These are phyloP conservation scores for Aythya baeri DNA, from an alignment of 2,113 vertebrate species.

Conservation along the genomic window DNA sequence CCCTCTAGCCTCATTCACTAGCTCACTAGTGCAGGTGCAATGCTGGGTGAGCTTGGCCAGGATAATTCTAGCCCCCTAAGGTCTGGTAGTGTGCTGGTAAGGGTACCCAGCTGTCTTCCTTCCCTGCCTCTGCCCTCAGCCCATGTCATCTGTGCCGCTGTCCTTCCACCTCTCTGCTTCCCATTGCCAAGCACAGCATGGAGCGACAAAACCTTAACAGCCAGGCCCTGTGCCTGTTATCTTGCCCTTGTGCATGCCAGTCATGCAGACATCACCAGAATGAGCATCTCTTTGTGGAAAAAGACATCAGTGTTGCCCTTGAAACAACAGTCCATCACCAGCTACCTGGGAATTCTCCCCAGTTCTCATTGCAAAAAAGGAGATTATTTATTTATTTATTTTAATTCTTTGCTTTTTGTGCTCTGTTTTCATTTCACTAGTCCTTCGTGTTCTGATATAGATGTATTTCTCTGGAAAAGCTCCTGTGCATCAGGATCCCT, in stretches of 20 bases:
- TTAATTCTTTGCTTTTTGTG: background rate
- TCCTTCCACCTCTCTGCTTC: background rate
- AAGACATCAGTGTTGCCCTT: background rate
- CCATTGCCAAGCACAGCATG: background rate
- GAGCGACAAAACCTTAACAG: background rate
- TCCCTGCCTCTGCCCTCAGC: background rate
- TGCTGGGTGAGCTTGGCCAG: background rate
- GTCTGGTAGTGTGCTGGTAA: background rate
- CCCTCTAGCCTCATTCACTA: background rate
- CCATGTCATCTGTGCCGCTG: background rate
- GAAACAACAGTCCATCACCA: background rate
- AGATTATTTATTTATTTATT: background rate
- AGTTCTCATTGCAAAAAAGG: background rate
- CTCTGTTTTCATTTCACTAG: background rate
- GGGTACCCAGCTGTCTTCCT: background rate
- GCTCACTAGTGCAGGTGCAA: background rate
- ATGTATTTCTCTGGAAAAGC: background rate
- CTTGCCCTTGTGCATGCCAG: fast-evolving
- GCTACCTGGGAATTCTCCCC: background rate
- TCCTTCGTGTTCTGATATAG: conserved; percentile 11
- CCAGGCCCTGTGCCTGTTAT: background rate
- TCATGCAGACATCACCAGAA: background rate
- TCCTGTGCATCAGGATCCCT: conserved; percentile 32
- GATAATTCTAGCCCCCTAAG: fast-evolving
- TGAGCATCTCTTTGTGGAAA: background rate